Base-by-base conservation (phyloP, 2,797 vertebrate species). In the Clarias fuscus region DNA sequence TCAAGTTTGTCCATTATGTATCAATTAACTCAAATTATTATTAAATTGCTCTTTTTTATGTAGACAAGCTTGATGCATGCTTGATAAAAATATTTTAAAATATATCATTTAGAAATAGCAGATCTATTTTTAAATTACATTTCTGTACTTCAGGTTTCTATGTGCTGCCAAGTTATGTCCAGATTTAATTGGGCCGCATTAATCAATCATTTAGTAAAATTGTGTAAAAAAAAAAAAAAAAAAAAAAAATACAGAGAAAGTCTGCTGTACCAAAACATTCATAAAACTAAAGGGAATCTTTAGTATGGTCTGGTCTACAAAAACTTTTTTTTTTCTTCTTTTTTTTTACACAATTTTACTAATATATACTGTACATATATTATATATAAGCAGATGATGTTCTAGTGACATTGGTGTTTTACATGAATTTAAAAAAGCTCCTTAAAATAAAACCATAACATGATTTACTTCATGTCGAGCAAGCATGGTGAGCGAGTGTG, bases 81-180 rank as follows among this genome's bases (percentile, higher is more conserved):
- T 53, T 81, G 6, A 48, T 62, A 62, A 62, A 76, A 48, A 70
- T 18, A 40, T 27, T 56, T 14, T 3, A 20, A 30, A 70, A 48
- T 33, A 33, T 33, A 20, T 82, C 3, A 59, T 84, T 58, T 27
- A 82, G 22, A 67, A 30, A 84, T 59, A 73, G 72, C 78, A 83
- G 64, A 72, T 59, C 61, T 10, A 1, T n/a, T 77, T 64, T 80
- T 14, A 22, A 85, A 77, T 56, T 65, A 64, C 30, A 80, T 58
- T 30, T 67, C 48, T 84, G 37, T 84, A 24, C 40, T 80, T 81
- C 64, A 17, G 82, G 30, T 64, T 86, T 20, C 62, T 79, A 71
- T 72, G 48, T 72, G 40, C 30, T 83, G 62, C 67, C 43, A 87
- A 87, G 40, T 59, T 83, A 43, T 83, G 20, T 53, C 37, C 7